Base-by-base conservation (phyloP, 64 coral and sea anemone species). In the Montipora cactus region DNA sequence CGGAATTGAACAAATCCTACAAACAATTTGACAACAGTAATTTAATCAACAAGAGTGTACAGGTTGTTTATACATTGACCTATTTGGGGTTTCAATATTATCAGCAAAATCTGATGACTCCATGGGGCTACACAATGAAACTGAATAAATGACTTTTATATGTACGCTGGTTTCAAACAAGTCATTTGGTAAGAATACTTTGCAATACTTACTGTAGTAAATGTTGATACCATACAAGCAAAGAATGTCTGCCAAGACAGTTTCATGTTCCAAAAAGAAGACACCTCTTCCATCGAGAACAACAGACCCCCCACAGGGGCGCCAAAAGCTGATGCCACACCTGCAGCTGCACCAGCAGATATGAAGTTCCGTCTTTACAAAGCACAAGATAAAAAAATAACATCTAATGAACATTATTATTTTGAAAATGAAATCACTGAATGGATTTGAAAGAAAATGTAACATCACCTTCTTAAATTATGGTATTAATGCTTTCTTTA, bases 181-280 rank as follows among this genome's bases (percentile, higher is more conserved):
- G 37, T 37, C 37, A 37, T 37, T 57, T 57, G 53, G 6, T 8
- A 57, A 8, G 53, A 57, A 57, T 57, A 28, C 28, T 28, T 55
- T 10, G 52, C 52, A 55, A 55, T 55, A 90, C 95, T 94, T 84
- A 99, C 98, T 78, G 98, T 99, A 16, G 98, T 99, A 23, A 99
- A 99, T 23, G 98, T 99, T 4, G 98, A 96, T 22, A 99, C 92
- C 98, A 99, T 99, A 15, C 95, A 96, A 85, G 95, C 96, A 81
- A 99, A 99, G 67, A 99, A 99, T 23, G 95, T 99, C 79, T 96
- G 95, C 98, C 98, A 99, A 3, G 98, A 99, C 4, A 99, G 76
- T 47, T 99, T 99, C 98, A 99, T 99, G 80, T 99, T 99, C 98
- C 98, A 99, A 73, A 99, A 99, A 8, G 98, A 99, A 9, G 98